Base-by-base conservation (phyloP, 1,140 invertebrate species). In the Apolygus lucorum region DNA sequence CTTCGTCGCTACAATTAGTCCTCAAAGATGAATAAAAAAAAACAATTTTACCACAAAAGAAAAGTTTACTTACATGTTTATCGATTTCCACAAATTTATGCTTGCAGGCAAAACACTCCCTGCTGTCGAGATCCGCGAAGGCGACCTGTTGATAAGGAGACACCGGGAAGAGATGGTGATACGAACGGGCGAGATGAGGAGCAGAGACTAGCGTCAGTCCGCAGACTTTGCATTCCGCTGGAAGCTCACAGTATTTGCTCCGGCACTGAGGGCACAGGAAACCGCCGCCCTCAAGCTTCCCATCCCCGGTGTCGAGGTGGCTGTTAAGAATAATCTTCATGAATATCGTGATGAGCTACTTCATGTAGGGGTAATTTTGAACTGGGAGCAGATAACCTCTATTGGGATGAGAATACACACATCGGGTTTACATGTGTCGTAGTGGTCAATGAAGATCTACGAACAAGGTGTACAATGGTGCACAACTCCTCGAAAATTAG, bases 231-330 rank as follows among this genome's bases (percentile, higher is more conserved):
- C 97, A 99, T 81, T 99, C 96, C 0, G 95, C 92, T 0, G 97
- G 97, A 72, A 99, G 84, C 78, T 98, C 95, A 81, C 96, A 99
- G 80, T 98, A 98, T 82, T 98, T 97, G 78, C 92, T 93, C 71
- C 88, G 87, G 81, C 97, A 99, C 77, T 25, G 95, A 1, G 76
- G 95, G 79, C 96, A 99, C 75, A 95, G 89, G 78, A 96, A 98
- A 1, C 95, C 96, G 17, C 84, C 86, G 34, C 85, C 84, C 75
- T 80, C 87, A 69, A 86, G 79, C 77, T 85, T 87, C 1, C 70
- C 69, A 22, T 71, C 72, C n/a, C 81, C 82, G 68, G 88, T 90
- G 73, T 94, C 92, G 34, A 93, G 82, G 78, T 96, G 93, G 77
- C 92, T 92, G 75, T 71, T 80, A 81, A 65, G 77, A 67, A 68